These are phyloP conservation scores for Phylloscopus whistleri DNA, from an alignment of 2,113 vertebrate genomes.

Conservation along the genomic window DNA sequence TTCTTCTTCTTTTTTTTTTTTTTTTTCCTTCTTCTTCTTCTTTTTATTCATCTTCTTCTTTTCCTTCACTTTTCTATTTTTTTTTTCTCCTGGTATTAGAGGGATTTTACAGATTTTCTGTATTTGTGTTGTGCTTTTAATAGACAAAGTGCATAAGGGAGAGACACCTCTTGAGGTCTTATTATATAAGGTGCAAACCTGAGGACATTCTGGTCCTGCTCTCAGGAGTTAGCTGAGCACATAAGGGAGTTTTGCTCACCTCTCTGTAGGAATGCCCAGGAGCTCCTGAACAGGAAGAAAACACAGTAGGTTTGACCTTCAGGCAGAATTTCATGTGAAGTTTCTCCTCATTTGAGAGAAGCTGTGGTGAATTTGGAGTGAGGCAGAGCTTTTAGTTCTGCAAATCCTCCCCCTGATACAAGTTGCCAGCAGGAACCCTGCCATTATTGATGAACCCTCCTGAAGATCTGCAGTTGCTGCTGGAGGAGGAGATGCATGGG, in stretches of 20 bases:
- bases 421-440: not conserved
- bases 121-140: not conserved
- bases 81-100: not conserved
- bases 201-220: not conserved
- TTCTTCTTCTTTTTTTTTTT: not conserved
- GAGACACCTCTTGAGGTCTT: not conserved
- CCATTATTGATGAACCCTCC: not conserved
- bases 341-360: not conserved
- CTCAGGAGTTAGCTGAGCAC: not conserved
- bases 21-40: not conserved
- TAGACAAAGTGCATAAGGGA: not conserved
- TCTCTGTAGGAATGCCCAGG: not conserved
- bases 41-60: not conserved
- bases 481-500: not conserved
- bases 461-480: not conserved
- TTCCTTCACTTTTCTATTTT: not conserved
- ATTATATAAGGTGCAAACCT: not conserved
- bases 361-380: not conserved
- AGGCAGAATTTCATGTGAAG: not conserved
- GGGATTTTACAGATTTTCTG: not conserved
- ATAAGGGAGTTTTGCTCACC: not conserved
- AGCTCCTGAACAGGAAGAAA: not conserved
- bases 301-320: constrained; percentile 21
- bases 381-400: not conserved
- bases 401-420: not conserved